phyloP scores from a whole-genome alignment of 2,888 invertebrate genomes.

The Pyralis farinalis region DNA sequence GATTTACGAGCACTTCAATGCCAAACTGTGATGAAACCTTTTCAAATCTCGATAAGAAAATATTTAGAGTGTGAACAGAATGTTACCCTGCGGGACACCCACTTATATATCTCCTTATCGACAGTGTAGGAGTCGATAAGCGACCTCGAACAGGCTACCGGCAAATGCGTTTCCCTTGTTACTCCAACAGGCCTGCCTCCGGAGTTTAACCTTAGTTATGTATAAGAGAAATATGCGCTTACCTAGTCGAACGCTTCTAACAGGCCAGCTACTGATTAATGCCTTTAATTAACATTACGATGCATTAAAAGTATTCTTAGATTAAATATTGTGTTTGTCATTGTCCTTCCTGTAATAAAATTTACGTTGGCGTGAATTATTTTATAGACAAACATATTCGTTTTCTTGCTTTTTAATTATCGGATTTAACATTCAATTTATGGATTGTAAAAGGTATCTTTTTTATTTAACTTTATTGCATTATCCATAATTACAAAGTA shows the following conservation, averaged over 20 bases:
- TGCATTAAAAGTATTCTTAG: background rate
- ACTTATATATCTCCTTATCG: constrained; percentile 61
- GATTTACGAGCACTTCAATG: background rate
- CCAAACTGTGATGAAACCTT: background rate
- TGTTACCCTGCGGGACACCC: constrained; percentile 39
- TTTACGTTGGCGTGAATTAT: background rate
- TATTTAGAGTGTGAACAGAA: constrained; percentile 21
- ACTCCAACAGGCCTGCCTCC: constrained; percentile 46
- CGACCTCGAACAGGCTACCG: constrained; percentile 42
- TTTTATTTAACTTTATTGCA: too few species aligned
- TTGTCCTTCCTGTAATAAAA: background rate
- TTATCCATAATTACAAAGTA: too few species aligned
- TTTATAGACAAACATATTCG: background rate
- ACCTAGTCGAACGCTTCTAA: background rate
- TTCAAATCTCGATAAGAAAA: constrained; percentile 1
- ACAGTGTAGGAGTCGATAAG: constrained; percentile 52
- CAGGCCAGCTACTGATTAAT: background rate
- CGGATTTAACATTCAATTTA: too few species aligned
- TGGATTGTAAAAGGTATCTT: too few species aligned
- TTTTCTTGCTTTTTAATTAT: too few species aligned
- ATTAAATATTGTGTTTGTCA: background rate
- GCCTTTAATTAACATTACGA: background rate
- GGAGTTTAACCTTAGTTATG: constrained; percentile 28
- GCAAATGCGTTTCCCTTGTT: constrained; percentile 77
- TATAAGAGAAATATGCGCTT: background rate